These are phyloP conservation scores for Ceyx erithaca DNA, from an alignment of 2,797 vertebrate genomes.

Conservation along the genomic window DNA sequence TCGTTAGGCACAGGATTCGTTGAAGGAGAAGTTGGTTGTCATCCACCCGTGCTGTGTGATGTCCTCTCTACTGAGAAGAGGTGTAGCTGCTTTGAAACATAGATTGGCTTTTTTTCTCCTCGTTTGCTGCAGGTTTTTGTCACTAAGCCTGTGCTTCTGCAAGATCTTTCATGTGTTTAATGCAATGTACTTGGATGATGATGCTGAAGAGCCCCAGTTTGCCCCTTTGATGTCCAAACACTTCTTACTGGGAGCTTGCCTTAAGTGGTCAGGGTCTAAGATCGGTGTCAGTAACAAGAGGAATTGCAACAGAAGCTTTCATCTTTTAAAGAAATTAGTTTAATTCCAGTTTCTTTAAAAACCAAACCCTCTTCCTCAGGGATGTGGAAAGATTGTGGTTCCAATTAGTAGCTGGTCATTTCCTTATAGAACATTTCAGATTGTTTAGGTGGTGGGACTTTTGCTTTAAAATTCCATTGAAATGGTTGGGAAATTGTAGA, in stretches of 20 bases:
- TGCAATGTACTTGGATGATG: fast-evolving
- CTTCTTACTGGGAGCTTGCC: neutral
- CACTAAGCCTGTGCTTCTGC: neutral
- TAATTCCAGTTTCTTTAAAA: constrained; percentile 8
- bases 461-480: constrained; percentile 38
- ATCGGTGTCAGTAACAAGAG: neutral
- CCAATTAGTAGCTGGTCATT: constrained; percentile 71
- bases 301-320: neutral
- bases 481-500: neutral
- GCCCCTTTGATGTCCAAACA: neutral
- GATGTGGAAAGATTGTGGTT: constrained; percentile 62
- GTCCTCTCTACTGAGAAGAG: neutral
- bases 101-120: fast-evolving
- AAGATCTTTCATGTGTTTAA: fast-evolving
- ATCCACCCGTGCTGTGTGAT: fast-evolving
- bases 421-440: constrained; percentile 64
- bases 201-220: neutral
- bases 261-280: neutral
- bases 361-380: neutral
- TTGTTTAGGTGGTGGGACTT: constrained; percentile 65
- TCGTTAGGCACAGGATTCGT: neutral
- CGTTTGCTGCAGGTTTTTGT: neutral
- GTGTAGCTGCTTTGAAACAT: neutral
- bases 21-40: neutral
- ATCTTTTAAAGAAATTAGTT: constrained; percentile 14